A percentile compares a stretch with the other conserved stretches of the same genome.
These are phyloP conservation scores for Anagyrus pseudococci DNA, from an alignment of 2,888 invertebrate species.

Conservation along the genomic window DNA sequence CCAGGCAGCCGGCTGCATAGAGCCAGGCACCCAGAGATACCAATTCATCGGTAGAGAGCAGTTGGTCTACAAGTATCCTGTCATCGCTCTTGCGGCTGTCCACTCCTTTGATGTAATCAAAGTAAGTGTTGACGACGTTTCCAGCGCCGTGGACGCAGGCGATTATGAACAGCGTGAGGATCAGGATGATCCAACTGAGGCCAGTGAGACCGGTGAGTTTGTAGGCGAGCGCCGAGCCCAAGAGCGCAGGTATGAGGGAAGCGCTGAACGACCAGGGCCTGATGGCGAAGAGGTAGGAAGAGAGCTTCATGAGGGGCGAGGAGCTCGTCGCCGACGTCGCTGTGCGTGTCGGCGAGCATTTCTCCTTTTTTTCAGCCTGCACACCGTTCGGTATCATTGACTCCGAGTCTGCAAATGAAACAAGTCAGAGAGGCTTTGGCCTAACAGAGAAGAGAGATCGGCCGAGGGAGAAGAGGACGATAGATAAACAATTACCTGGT, in stretches of 20 bases:
- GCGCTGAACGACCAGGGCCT: conserved; percentile 95
- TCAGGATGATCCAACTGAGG: conserved; percentile 80
- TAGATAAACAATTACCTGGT: no score
- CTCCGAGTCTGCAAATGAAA: conserved; percentile 30
- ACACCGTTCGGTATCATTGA: conserved; percentile 44
- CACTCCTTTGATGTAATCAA: conserved; percentile 92
- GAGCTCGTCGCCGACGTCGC: conserved; percentile 20
- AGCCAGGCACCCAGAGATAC: conserved; percentile 88
- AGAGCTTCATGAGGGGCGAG: conserved; percentile 80
- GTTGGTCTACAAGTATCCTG: conserved; percentile 91
- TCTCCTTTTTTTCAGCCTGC: conserved; percentile 34
- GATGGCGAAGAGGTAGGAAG: conserved; percentile 86
- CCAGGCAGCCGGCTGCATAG: conserved; percentile 85
- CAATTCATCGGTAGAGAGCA: conserved; percentile 81
- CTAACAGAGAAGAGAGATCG: background rate
- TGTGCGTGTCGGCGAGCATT: conserved; percentile 32
- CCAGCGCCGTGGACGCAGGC: conserved; percentile 95
- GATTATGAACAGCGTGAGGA: conserved; percentile 85
- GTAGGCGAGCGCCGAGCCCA: conserved; percentile 89
- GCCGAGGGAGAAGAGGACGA: background rate
- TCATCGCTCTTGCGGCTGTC: conserved; percentile 94
- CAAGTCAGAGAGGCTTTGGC: background rate
- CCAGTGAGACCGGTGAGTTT: conserved; percentile 77
- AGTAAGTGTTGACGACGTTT: conserved; percentile 96
- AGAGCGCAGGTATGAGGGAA: conserved; percentile 86